phyloP scores from a whole-genome alignment of 1,140 invertebrate genomes.

The Zeugodacus cucurbitae region DNA sequence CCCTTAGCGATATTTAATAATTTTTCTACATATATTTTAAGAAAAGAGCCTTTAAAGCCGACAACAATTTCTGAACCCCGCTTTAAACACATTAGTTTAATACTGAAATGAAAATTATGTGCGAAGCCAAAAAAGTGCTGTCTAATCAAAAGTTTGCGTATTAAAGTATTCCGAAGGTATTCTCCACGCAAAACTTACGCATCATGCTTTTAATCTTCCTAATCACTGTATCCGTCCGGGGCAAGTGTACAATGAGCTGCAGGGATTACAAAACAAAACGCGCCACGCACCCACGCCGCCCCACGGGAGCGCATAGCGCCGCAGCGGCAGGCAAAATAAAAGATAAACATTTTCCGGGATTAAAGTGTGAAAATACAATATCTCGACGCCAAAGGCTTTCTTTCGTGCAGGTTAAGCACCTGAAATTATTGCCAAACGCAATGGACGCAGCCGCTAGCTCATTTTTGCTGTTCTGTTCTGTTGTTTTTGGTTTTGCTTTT shows the following conservation, averaged over 20 bases:
- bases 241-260: not conserved
- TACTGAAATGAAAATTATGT: too few relatives aligned
- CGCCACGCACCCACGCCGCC: not conserved
- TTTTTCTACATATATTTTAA: too few relatives aligned
- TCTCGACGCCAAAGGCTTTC: not conserved
- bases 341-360: constrained; percentile 11
- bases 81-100: too few relatives aligned
- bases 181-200: not conserved
- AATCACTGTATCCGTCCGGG: not conserved
- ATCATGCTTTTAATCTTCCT: not conserved
- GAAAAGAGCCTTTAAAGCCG: too few relatives aligned
- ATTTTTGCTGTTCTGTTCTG: not conserved
- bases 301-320: not conserved
- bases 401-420: not conserved
- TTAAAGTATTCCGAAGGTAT: too few relatives aligned
- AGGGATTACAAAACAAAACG: not conserved
- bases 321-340: not conserved
- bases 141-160: too few relatives aligned
- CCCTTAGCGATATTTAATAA: too few relatives aligned
- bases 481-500: not conserved
- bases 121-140: too few relatives aligned
- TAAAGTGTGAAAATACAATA: constrained; percentile 11
- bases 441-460: not conserved
- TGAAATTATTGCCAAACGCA: not conserved
- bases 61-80: too few relatives aligned